phyloP scores from a whole-genome alignment of 2,797 vertebrate genomes.

The Macropus fuliginosus region DNA sequence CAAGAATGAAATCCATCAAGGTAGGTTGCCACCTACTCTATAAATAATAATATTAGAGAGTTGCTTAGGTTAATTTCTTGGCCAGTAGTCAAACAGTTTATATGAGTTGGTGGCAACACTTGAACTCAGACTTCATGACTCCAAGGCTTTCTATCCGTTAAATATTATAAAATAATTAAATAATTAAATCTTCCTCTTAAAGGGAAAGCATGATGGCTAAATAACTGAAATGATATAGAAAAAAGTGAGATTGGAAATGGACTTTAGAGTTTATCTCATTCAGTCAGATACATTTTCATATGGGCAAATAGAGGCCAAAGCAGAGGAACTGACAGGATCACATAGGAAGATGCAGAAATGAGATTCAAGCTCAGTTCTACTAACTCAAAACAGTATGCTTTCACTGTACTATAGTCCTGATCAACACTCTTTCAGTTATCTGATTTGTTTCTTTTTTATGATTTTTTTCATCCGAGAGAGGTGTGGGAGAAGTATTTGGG shows the following conservation, averaged over 20 bases:
- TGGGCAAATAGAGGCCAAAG: neutral
- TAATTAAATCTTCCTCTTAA: neutral
- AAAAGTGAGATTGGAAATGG: neutral
- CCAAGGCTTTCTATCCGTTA: neutral
- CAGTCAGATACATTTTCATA: neutral
- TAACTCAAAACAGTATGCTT: neutral
- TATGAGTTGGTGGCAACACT: neutral
- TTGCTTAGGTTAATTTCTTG: neutral
- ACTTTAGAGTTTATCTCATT: neutral
- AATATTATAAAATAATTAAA: too few species aligned
- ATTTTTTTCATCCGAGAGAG: neutral
- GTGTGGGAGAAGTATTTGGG: neutral
- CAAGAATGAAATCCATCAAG: neutral
- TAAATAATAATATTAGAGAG: neutral
- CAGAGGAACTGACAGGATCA: neutral
- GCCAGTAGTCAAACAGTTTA: neutral
- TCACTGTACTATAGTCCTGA: neutral
- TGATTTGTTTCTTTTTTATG: neutral
- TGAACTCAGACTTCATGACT: neutral
- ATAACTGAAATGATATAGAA: neutral
- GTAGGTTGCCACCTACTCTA: neutral
- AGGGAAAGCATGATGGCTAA: neutral
- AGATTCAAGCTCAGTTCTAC: neutral
- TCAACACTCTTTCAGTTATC: neutral
- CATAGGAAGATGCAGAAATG: neutral